Evolutionary conservation across 2,797 vertebrate genomes (phyloP).

Genomic region (Xerus rutilus): DNA sequence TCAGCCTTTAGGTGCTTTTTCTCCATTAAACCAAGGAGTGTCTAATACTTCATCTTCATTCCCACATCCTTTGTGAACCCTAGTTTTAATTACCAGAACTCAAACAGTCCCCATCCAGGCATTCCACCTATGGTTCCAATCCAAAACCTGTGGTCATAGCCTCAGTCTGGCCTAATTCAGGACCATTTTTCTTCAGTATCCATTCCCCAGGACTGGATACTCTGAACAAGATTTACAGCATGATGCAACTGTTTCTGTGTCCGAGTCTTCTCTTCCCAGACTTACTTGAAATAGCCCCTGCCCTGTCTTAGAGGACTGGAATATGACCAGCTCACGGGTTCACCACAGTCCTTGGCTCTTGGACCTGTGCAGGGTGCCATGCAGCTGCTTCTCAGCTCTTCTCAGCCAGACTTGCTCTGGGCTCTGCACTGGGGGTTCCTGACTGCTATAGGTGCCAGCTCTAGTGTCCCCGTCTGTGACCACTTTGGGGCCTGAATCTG

Average conservation of each 20-base stretch:
- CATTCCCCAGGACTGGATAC: not conserved
- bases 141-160: not conserved
- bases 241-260: not conserved
- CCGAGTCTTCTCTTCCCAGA: not conserved
- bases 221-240: not conserved
- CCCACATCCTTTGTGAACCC: not conserved
- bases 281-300: not conserved
- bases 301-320: not conserved
- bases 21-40: not conserved
- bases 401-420: not conserved
- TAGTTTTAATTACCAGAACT: not conserved
- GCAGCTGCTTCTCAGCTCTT: not conserved
- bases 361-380: accelerated
- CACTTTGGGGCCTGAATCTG: not conserved
- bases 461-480: not conserved
- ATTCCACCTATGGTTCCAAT: not conserved
- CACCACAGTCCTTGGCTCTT: not conserved
- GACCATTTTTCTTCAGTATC: not conserved
- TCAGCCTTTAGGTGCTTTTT: not conserved
- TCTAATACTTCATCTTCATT: not conserved
- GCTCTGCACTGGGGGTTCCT: not conserved
- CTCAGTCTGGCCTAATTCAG: not conserved
- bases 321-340: not conserved
- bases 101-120: not conserved
- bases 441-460: not conserved